Percentiles rank a stretch among this genome's conserved stretches.
These are phyloP conservation scores for Euura saliciscinereae DNA, from an alignment of 1,140 invertebrate species.

Conservation along the genomic window DNA sequence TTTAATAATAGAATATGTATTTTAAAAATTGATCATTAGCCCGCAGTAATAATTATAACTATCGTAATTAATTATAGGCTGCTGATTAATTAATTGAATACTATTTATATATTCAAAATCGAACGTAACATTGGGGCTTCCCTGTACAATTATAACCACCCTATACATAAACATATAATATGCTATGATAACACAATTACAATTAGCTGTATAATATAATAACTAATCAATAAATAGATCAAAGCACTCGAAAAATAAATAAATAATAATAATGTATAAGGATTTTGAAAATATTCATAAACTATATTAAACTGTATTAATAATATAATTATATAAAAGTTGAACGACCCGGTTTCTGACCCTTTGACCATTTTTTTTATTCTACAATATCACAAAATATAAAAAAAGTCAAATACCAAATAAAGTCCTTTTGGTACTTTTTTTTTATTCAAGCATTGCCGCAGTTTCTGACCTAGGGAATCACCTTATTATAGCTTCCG, in stretches of 20 bases:
- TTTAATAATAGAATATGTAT: background rate
- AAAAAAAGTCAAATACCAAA: too few relatives aligned
- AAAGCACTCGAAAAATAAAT: background rate
- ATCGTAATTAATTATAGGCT: background rate
- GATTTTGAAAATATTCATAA: background rate
- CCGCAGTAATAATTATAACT: background rate
- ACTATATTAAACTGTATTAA: background rate
- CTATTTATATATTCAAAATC: background rate
- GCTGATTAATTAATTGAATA: background rate
- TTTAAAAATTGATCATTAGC: background rate
- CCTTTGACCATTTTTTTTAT: too few relatives aligned
- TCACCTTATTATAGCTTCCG: too few relatives aligned
- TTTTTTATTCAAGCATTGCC: too few relatives aligned
- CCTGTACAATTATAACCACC: background rate
- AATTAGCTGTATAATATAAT: background rate
- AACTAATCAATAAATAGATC: slow-evolving; percentile 1
- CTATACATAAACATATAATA: background rate
- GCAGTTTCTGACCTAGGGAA: too few relatives aligned
- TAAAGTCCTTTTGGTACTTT: too few relatives aligned
- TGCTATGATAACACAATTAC: background rate
- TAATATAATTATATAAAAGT: background rate
- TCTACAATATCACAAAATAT: too few relatives aligned
- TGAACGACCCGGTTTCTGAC: too few relatives aligned
- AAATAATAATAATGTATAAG: background rate
- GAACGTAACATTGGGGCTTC: background rate